A percentile compares a stretch with the other conserved stretches of the same genome.
phyloP scores from a whole-genome alignment of 1,140 invertebrate species.

The Pseudomyrmex sp. region DNA sequence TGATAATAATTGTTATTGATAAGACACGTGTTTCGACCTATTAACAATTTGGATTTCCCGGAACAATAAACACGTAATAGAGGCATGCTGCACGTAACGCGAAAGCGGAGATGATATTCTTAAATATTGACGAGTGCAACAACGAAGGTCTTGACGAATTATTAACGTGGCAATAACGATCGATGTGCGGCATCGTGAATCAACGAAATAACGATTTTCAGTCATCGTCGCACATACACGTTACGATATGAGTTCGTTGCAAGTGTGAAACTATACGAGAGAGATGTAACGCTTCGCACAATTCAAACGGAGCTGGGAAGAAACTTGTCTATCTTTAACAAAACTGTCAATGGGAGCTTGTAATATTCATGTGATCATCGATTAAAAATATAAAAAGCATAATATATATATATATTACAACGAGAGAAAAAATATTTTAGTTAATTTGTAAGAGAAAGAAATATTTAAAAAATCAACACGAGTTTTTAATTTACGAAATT shows the following conservation, averaged over 20 bases:
- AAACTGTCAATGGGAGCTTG: background rate
- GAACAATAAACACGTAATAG: constrained; percentile 56
- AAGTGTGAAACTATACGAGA: constrained; percentile 36
- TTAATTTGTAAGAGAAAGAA: too few species aligned
- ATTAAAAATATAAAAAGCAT: background rate
- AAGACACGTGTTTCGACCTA: constrained; percentile 7
- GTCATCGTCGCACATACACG: constrained; percentile 67
- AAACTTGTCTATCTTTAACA: background rate
- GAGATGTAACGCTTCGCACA: background rate
- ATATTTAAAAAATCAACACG: too few species aligned
- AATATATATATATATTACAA: too few species aligned
- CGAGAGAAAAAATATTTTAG: too few species aligned
- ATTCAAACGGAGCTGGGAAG: background rate
- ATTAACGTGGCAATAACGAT: constrained; percentile 73
- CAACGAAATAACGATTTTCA: constrained; percentile 81
- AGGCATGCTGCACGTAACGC: constrained; percentile 56
- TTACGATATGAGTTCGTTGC: constrained; percentile 69
- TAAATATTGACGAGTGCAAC: constrained; percentile 73
- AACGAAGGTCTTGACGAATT: constrained; percentile 72
- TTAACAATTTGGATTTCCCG: constrained; percentile 37
- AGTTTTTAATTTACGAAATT: too few species aligned
- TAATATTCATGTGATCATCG: background rate
- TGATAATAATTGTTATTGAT: background rate
- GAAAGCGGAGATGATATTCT: constrained; percentile 64
- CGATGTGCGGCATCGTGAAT: constrained; percentile 71